phyloP scores from a whole-genome alignment of 2,888 invertebrate species.

The Glaucopsyche alexis region DNA sequence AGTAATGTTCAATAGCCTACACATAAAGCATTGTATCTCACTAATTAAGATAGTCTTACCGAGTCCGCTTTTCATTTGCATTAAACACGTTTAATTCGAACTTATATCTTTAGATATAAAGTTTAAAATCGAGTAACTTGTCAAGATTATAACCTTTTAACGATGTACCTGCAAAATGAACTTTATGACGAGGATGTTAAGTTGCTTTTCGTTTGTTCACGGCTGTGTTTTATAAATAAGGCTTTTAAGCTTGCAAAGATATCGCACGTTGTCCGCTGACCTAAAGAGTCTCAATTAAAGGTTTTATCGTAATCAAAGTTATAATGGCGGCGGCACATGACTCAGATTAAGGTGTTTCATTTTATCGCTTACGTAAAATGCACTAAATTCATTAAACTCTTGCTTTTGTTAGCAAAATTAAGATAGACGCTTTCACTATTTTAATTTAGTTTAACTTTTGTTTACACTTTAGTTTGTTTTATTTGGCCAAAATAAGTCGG shows the following conservation, averaged over 20 bases:
- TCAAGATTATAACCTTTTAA: not conserved
- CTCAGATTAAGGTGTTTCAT: conserved; percentile 47
- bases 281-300: conserved; percentile 55
- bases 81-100: conserved; percentile 37
- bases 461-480: not conserved
- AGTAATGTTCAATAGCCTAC: conserved; percentile 42
- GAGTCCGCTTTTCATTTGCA: conserved; percentile 50
- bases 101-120: conserved; percentile 40
- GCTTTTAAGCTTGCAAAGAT: conserved; percentile 49
- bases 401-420: not conserved
- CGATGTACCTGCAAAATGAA: not conserved
- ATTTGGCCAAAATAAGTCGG: no score
- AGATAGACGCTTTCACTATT: not conserved
- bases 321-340: conserved; percentile 42
- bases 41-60: conserved; percentile 56
- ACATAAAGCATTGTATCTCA: conserved; percentile 48
- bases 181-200: conserved; percentile 15
- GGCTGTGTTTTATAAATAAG: conserved; percentile 45
- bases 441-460: not conserved
- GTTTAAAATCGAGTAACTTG: conserved; percentile 38
- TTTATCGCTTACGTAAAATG: conserved; percentile 37
- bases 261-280: conserved; percentile 47
- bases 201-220: conserved; percentile 27
- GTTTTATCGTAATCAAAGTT: conserved; percentile 52
- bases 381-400: not conserved